phyloP scores from a whole-genome alignment of 2,888 invertebrate species.

The Melanostoma scalare region DNA sequence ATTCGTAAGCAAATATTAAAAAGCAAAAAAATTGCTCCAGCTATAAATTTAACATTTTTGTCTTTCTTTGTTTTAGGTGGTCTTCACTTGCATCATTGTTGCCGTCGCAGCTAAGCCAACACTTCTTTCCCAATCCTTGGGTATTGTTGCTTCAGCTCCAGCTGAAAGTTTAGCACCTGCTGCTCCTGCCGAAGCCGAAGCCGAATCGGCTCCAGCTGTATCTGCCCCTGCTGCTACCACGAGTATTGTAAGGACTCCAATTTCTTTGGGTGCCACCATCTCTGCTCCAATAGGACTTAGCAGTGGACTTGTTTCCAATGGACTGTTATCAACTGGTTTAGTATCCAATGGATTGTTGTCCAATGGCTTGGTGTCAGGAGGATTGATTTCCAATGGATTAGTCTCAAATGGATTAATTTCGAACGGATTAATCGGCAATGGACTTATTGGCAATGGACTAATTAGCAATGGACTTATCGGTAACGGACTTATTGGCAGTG shows the following conservation, averaged over 20 bases:
- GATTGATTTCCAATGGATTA: conserved; percentile 18
- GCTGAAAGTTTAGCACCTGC: conserved; percentile 12
- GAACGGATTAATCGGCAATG: conserved; percentile 12
- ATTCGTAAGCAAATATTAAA: conserved; percentile 37
- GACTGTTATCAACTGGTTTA: conserved; percentile 26
- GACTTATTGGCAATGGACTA: conserved; percentile 11
- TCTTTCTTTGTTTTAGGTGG: conserved; percentile 37
- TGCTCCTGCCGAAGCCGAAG: conserved; percentile 22
- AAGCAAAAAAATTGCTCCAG: not conserved
- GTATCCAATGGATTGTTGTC: conserved; percentile 33
- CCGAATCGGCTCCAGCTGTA: conserved; percentile 21
- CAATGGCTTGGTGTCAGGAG: conserved; percentile 24
- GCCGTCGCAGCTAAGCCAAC: conserved; percentile 48
- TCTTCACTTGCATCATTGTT: conserved; percentile 49
- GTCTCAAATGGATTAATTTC: conserved; percentile 20
- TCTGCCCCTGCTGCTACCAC: conserved; percentile 33
- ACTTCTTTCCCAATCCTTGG: conserved; percentile 38
- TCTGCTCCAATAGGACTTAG: conserved; percentile 29
- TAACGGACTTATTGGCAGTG: not conserved
- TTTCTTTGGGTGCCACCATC: conserved; percentile 30
- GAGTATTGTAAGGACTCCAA: conserved; percentile 22
- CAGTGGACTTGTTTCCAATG: conserved; percentile 30
- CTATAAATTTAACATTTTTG: not conserved
- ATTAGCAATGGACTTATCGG: conserved; percentile 15
- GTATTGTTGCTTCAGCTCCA: conserved; percentile 39